Conservation (phyloP, 2,888 invertebrate species). For the Marasmarcha lunaedactyla region DNA sequence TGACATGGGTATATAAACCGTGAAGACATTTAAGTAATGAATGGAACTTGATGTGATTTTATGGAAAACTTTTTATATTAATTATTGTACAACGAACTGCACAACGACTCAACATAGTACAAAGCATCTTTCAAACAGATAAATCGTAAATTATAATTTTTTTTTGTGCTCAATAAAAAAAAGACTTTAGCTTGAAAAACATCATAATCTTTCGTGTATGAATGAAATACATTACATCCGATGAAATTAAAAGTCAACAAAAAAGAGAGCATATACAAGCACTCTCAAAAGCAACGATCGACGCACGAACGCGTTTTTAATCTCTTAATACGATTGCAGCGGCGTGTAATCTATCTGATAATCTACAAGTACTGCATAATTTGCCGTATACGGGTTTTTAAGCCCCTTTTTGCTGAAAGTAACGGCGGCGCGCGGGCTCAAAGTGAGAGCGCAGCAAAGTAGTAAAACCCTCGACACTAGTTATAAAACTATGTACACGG, state of each 20-base stretch:
- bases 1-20: too few species aligned
- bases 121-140: too few species aligned
- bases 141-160: too few species aligned
- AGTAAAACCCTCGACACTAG: neutral
- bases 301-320: neutral
- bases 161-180: too few species aligned
- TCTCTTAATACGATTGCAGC: conserved; percentile 1
- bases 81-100: too few species aligned
- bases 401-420: neutral
- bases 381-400: neutral
- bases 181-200: too few species aligned
- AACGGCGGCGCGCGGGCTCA: conserved; percentile 6
- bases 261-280: neutral
- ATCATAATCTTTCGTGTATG: too few species aligned
- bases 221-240: too few species aligned
- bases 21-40: too few species aligned
- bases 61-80: too few species aligned
- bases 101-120: too few species aligned
- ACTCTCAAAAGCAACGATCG: neutral
- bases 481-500: conserved; percentile 6
- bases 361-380: conserved; percentile 1
- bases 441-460: conserved; percentile 7
- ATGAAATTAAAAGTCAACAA: neutral
- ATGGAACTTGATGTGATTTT: too few species aligned
- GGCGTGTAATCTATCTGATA: neutral